These are phyloP conservation scores for Brachyptera putata DNA, from an alignment of 2,888 invertebrate species.

Conservation along the genomic window DNA sequence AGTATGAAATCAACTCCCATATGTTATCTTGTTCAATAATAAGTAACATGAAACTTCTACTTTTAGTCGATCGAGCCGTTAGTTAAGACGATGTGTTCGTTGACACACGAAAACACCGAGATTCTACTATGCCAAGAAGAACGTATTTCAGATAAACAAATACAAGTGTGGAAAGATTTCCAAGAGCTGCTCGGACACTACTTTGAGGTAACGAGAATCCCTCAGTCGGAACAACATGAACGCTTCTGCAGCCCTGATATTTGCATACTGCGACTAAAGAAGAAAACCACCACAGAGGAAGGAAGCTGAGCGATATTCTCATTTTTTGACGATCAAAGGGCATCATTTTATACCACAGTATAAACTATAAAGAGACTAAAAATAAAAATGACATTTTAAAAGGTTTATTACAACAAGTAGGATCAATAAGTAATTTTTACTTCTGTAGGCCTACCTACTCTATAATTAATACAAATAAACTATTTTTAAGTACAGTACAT, in stretches of 20 bases:
- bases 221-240: conserved; percentile 56
- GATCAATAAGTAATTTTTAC: no score
- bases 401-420: no score
- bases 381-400: no score
- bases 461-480: no score
- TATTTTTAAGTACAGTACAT: no score
- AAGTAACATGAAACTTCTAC: conserved; percentile 4
- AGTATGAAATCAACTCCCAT: not conserved
- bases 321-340: no score
- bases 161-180: conserved; percentile 50
- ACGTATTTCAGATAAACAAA: conserved; percentile 58
- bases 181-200: conserved; percentile 40
- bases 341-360: no score
- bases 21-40: not conserved
- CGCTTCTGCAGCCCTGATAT: conserved; percentile 62
- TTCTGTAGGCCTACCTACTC: no score
- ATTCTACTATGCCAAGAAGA: conserved; percentile 65
- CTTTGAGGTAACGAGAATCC: conserved; percentile 49
- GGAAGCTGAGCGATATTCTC: no score
- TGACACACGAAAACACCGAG: conserved; percentile 50
- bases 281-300: no score
- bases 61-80: conserved; percentile 58
- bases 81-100: conserved; percentile 53
- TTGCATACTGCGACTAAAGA: conserved; percentile 46
- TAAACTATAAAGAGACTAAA: not conserved